phyloP scores from a whole-genome alignment of 2,888 invertebrate species.

The Ennomos quercinarius region DNA sequence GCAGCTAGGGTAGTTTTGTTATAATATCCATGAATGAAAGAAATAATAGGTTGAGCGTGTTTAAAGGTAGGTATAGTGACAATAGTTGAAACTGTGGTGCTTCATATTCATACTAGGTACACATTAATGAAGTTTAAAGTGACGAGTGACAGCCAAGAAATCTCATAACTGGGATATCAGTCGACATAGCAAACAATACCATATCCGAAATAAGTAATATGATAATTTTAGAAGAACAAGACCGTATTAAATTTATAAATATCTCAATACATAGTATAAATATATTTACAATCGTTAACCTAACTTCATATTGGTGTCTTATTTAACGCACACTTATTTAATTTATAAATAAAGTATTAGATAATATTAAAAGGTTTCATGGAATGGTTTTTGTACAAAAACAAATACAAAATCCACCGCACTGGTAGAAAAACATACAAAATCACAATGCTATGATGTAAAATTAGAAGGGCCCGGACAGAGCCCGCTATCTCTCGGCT shows the following conservation, averaged over 20 bases:
- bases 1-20: too few species aligned
- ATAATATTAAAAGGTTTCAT: constrained; percentile 73
- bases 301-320: constrained; percentile 84
- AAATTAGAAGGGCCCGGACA: constrained; percentile 49
- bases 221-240: constrained; percentile 82
- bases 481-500: constrained; percentile 51
- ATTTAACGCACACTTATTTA: constrained; percentile 80
- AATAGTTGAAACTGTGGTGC: constrained; percentile 30
- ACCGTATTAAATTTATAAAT: constrained; percentile 84
- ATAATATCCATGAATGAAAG: constrained; percentile 22
- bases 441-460: constrained; percentile 73
- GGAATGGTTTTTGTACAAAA: constrained; percentile 85
- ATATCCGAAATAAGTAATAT: constrained; percentile 71
- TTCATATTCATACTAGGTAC: constrained; percentile 26
- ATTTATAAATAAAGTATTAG: constrained; percentile 79
- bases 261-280: constrained; percentile 83
- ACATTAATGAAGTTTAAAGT: constrained; percentile 34
- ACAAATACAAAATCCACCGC: constrained; percentile 77
- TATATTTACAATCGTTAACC: constrained; percentile 82
- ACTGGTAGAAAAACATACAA: constrained; percentile 72
- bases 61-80: constrained; percentile 30
- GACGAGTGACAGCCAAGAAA: constrained; percentile 61
- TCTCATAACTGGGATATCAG: constrained; percentile 62
- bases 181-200: constrained; percentile 67
- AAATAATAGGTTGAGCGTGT: constrained; percentile 31